Base-by-base conservation (phyloP, 2,888 invertebrate species). In the Drosophila kuntzei region DNA sequence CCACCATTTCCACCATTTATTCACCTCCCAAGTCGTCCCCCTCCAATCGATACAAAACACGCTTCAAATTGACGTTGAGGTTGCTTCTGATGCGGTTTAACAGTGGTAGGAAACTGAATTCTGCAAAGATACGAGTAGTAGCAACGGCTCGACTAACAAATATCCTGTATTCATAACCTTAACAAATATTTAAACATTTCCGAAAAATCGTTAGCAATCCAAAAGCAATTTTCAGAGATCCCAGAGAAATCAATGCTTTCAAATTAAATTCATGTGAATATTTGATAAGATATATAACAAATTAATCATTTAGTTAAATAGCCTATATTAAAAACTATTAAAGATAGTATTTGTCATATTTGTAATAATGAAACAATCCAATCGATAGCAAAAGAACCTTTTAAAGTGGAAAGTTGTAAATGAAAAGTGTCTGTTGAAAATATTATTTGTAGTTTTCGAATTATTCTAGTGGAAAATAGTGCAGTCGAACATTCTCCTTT, bases 31-130 rank as follows among this genome's bases (percentile, higher is more conserved):
- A 32, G 18, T 18, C 41, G 11, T 32, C n/a, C n/a, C 14, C 5
- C 37, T 34, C 11, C 37, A 57, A 68, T 74, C 61, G 41, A 74
- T 74, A 61, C 49, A 60, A 55, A 67, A 60, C 55, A 32, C 22
- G 34, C 39, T 43, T 47, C 34, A 46, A 55, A 47, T 29, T 53
- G 55, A 7, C 55, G 27, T 14, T 61, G 68, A 25, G 61, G 68
- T 22, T 44, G 34, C 55, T 57, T 57, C 36, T 36, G 46, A 32
- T 47, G 41, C 22, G 37, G 22, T n/a, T 36, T 47, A 41, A 57
- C 32, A 12, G 32, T 47, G 14, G 39, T 39, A 47, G 51, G 27
- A 46, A 58, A 37, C 37, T 22, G 57, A 34, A 71, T 27, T 16
- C 47, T 36, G 12, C 27, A 34, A 20, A 25, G n/a, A 39, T 14